Evolutionary conservation across 2,888 invertebrate genomes (phyloP), one percentile per base, ranked within the genome.

Genomic region (Mimas tiliae): DNA sequence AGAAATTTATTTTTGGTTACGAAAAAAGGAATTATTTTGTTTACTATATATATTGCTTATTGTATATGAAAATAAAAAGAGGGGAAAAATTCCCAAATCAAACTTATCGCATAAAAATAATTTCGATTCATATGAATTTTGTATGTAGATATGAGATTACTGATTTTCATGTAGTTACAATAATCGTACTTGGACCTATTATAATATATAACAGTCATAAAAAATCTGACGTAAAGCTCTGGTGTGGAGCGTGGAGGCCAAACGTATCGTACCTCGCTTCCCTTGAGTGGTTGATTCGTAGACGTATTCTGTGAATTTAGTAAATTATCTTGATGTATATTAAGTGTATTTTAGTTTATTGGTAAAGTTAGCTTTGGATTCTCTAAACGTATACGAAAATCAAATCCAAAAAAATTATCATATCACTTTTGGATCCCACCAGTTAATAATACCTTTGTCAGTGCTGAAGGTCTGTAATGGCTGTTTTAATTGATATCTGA

Each of bases 291-390:
- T 42, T 42, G 38, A 42, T 58, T 58, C 38, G 34, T 53, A 53
- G 53, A 58, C 19, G 11, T 52, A 34, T 33, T 27, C 16, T 9
- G 50, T 50, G 50, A 50, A 50, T 50, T 50, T 55, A 55, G 55
- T 55, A 55, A 55, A 55, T 58, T 58, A 42, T 58, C 42, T 58
- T 58, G 19, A 58, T 42, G 58, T 58, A 58, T 55, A 58, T 58
- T 58, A 16, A 42, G 38, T 58, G 58, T 58, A 58, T 42, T 58
- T 55, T 58, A 58, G 16, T 58, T 55, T 11, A 38, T 16, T 12
- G 38, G 12, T 42, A 38, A 58, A 58, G 58, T 42, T 58, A 19
- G 38, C 38, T 38, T 6, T 34, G 55, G 38, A 38, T 19, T 34
- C 1, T 27, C 9, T 19, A 19, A 12, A 1, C 11, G 16, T 12